Conservation (phyloP, 2,113 vertebrate genomes). For the Peromyscus maniculatus region DNA sequence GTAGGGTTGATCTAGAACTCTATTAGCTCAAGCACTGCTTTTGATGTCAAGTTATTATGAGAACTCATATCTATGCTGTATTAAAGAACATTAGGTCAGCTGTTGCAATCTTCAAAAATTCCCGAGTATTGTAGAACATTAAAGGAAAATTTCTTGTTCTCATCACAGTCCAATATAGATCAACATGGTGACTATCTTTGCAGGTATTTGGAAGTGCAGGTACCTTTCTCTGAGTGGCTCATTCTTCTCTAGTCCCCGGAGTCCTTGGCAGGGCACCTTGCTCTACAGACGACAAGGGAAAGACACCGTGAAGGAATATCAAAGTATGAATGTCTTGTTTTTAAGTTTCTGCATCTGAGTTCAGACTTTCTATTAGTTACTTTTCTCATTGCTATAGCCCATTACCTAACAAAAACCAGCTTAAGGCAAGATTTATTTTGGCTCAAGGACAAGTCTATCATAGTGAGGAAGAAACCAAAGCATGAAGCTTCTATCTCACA, state of each 20-base stretch:
- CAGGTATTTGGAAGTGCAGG: background rate
- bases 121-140: background rate
- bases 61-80: background rate
- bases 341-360: background rate
- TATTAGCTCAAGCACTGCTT: conserved; percentile 14
- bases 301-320: background rate
- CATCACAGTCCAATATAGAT: background rate
- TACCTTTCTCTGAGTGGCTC: background rate
- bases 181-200: background rate
- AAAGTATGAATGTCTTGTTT: background rate
- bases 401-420: background rate
- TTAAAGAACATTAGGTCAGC: background rate
- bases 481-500: background rate
- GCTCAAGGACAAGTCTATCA: background rate
- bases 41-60: conserved; percentile 32
- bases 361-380: background rate
- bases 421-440: background rate
- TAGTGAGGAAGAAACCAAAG: background rate
- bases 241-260: background rate
- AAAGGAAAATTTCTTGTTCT: background rate
- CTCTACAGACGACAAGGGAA: background rate
- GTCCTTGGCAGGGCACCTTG: background rate
- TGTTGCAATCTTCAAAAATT: background rate
- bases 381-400: background rate
- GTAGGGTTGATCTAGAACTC: background rate